A percentile compares a stretch with the other conserved stretches of the same genome.
Evolutionary conservation across 1,140 invertebrate genomes (phyloP).

Genomic region (Magallana ariakensis): DNA sequence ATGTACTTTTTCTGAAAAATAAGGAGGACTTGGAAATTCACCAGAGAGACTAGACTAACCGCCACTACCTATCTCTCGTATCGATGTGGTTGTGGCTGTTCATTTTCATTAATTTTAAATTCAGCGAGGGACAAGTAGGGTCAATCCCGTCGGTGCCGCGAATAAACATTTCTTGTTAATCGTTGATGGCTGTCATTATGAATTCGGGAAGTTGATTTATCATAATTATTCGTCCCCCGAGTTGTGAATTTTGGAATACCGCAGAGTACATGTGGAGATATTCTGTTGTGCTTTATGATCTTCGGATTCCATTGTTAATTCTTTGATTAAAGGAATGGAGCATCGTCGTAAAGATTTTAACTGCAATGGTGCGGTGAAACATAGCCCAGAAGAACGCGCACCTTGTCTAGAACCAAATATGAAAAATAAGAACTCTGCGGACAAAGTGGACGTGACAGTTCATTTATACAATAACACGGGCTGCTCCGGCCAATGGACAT

Average conservation of each 20-base stretch:
- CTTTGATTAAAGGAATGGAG: background rate
- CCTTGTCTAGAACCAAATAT: background rate
- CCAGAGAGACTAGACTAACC: background rate
- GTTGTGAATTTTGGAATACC: slow-evolving; percentile 13
- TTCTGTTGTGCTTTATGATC: background rate
- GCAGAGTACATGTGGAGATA: background rate
- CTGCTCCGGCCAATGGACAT: slow-evolving; percentile 55
- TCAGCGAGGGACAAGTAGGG: slow-evolving; percentile 10
- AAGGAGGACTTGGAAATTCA: background rate
- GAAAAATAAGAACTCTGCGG: slow-evolving; percentile 15
- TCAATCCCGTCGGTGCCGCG: background rate
- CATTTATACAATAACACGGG: slow-evolving; percentile 35
- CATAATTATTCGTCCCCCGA: slow-evolving; percentile 21
- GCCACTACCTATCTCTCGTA: background rate
- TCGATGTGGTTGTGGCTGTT: slow-evolving; percentile 29
- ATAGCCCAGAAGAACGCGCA: background rate
- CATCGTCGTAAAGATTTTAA: background rate
- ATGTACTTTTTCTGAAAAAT: slow-evolving; percentile 12
- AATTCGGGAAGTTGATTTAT: slow-evolving; percentile 28
- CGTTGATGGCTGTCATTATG: slow-evolving; percentile 20
- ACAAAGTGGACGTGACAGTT: slow-evolving; percentile 43
- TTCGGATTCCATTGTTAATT: background rate
- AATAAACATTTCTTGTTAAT: slow-evolving; percentile 35
- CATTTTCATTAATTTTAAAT: slow-evolving; percentile 32
- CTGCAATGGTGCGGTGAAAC: slow-evolving; percentile 1